Conservation (phyloP, 2,888 invertebrate species). For the Cyclophora albipunctata region DNA sequence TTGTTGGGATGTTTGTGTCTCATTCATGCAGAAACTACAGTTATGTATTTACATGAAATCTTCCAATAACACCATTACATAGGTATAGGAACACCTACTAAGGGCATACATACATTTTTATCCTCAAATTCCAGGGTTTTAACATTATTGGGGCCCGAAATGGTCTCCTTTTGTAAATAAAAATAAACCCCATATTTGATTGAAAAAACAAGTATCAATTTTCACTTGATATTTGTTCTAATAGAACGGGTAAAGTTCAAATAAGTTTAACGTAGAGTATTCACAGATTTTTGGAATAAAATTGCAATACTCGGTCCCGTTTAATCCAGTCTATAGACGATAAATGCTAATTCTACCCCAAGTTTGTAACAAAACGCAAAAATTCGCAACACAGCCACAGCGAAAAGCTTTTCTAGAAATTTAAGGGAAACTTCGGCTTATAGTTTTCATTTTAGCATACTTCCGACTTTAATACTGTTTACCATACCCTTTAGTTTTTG, state of each 20-base stretch:
- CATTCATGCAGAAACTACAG: too few species aligned
- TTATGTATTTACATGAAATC: too few species aligned
- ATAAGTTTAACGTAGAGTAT: not conserved
- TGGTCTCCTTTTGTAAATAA: too few species aligned
- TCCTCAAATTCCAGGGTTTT: too few species aligned
- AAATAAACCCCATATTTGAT: too few species aligned
- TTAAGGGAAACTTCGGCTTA: conserved; percentile 30
- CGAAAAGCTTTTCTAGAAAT: conserved; percentile 36
- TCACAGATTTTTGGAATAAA: conserved; percentile 26
- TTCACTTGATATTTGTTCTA: not conserved
- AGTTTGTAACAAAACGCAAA: conserved; percentile 48
- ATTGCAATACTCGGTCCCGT: conserved; percentile 37
- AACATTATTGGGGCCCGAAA: too few species aligned
- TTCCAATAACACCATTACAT: too few species aligned
- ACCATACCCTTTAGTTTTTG: conserved; percentile 9
- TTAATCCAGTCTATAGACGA: conserved; percentile 50
- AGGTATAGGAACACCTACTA: too few species aligned
- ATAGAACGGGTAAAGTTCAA: conserved; percentile 12
- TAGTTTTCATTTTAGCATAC: conserved; percentile 30
- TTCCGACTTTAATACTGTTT: conserved; percentile 9
- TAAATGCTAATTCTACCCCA: conserved; percentile 57
- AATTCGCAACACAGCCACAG: conserved; percentile 34
- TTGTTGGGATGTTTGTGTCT: too few species aligned
- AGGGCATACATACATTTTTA: too few species aligned
- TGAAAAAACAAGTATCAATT: too few species aligned